A percentile compares a stretch with the other conserved stretches of the same genome.
Conservation (phyloP, 2,113 vertebrate genomes). For the Solenodon paradoxus region DNA sequence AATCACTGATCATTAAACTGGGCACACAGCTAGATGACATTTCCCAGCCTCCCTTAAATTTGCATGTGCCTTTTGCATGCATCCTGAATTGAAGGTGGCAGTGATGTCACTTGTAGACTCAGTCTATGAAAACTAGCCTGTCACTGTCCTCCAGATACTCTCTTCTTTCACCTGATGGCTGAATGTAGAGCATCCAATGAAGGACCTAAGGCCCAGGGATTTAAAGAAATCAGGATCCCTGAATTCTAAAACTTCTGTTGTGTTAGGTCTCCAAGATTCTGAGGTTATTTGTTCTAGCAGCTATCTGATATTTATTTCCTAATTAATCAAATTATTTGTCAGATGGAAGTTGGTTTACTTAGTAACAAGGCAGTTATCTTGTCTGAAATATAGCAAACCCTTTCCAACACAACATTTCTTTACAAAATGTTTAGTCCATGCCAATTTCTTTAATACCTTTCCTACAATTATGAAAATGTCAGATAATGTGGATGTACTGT, state of each 20-base stretch:
- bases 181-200: background rate
- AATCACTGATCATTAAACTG: background rate
- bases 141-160: background rate
- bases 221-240: background rate
- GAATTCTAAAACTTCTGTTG: background rate
- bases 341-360: background rate
- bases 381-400: background rate
- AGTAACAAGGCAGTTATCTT: background rate
- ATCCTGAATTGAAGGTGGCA: background rate
- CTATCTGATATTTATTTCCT: background rate
- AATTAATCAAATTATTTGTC: background rate
- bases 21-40: background rate
- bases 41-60: background rate
- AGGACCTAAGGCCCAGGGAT: background rate
- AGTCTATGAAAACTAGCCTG: background rate
- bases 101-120: background rate
- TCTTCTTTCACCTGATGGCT: background rate
- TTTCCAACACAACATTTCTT: slow-evolving; percentile 1
- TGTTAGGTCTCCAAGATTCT: background rate
- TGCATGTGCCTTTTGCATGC: background rate
- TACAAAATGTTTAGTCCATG: background rate
- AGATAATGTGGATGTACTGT: background rate
- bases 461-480: background rate
- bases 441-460: background rate
- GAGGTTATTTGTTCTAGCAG: background rate